phyloP scores from a whole-genome alignment of 2,113 vertebrate species.

The Clarias batrachus region DNA sequence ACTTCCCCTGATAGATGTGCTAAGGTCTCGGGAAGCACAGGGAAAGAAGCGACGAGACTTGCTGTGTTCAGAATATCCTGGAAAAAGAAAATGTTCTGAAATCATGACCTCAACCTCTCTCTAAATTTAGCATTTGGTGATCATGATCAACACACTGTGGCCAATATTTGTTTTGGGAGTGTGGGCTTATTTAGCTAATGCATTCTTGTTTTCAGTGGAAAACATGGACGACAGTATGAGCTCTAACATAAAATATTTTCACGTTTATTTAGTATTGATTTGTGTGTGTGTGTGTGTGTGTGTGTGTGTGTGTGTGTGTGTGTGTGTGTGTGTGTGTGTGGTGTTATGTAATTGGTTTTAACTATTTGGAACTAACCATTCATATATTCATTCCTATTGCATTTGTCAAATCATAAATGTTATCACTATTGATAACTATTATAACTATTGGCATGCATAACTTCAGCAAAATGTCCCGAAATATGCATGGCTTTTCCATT shows the following conservation, averaged over 20 bases:
- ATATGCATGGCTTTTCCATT: not conserved
- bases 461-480: not conserved
- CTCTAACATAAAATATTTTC: not conserved
- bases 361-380: not conserved
- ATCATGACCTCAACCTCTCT: not conserved
- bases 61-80: conserved; percentile 24
- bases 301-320: not conserved
- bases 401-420: not conserved
- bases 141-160: not conserved
- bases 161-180: not conserved
- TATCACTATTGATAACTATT: too few relatives aligned
- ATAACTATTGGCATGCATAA: not conserved
- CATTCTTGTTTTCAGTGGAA: not conserved
- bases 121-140: conserved; percentile 3
- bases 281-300: too few relatives aligned
- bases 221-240: not conserved
- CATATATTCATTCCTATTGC: not conserved
- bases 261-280: too few relatives aligned
- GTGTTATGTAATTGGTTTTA: not conserved
- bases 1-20: conserved; percentile 13
- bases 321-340: not conserved
- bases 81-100: not conserved
- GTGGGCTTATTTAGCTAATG: not conserved
- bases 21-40: conserved; percentile 6
- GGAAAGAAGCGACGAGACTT: not conserved